Evolutionary conservation across 2,888 invertebrate genomes (phyloP).

Genomic region (Asteroscopus sphinx): DNA sequence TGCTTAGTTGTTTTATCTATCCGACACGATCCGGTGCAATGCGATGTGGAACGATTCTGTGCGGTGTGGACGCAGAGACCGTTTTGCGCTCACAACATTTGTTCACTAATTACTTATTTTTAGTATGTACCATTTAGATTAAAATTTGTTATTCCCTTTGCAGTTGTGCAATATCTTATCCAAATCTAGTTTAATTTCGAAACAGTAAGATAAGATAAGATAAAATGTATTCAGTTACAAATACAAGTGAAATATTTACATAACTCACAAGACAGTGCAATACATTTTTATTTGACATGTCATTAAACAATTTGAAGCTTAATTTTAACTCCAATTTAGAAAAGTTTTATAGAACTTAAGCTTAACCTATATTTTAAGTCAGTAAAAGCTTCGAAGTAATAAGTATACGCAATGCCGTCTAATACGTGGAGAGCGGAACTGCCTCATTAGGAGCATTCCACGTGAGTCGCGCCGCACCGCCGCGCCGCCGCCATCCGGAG

Average conservation of each 20-base stretch:
- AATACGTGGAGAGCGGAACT: conserved; percentile 32
- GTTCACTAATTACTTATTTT: conserved; percentile 6
- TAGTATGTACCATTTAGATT: conserved; percentile 1
- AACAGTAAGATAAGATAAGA: no score
- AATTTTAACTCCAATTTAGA: no score
- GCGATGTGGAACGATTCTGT: conserved; percentile 1
- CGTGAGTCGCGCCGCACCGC: background rate
- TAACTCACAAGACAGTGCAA: background rate
- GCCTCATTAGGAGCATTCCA: conserved; percentile 35
- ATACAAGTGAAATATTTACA: no score
- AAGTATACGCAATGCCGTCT: background rate
- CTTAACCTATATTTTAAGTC: background rate
- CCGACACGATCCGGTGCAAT: background rate
- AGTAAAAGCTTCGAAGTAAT: background rate
- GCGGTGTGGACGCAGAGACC: background rate
- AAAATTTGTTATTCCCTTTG: conserved; percentile 1
- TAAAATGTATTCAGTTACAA: no score
- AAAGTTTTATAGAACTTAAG: background rate
- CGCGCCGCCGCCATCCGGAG: background rate
- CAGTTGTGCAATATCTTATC: background rate
- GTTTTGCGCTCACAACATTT: background rate
- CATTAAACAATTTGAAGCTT: no score
- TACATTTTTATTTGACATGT: background rate
- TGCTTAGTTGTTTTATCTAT: conserved; percentile 9
- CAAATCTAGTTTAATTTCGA: background rate